A percentile compares a stretch with the other conserved stretches of the same genome.
phyloP scores from a whole-genome alignment of 2,113 vertebrate species.

The Pandion haliaetus region DNA sequence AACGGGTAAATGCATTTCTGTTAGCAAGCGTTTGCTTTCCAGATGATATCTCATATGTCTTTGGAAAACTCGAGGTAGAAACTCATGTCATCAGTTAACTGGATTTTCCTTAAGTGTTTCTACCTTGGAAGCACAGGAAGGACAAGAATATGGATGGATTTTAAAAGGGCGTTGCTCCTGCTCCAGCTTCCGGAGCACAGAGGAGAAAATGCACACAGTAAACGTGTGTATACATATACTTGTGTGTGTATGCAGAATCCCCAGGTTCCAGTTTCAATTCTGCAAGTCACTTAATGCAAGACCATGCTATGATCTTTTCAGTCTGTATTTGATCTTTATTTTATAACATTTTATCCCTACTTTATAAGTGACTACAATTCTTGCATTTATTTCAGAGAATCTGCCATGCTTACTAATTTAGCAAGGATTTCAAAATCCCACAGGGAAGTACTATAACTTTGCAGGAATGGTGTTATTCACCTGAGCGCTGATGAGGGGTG shows the following conservation, averaged over 20 bases:
- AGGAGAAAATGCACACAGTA: neutral
- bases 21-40: neutral
- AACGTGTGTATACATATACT: accelerated
- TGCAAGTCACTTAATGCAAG: neutral
- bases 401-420: neutral
- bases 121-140: neutral
- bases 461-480: neutral
- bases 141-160: neutral
- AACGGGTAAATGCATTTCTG: neutral
- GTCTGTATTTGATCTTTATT: neutral
- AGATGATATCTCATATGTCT: neutral
- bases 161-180: neutral
- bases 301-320: neutral
- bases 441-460: neutral
- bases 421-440: neutral
- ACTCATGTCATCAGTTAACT: neutral
- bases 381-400: neutral
- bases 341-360: neutral
- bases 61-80: neutral
- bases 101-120: neutral
- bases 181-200: neutral
- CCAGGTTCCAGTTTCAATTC: neutral
- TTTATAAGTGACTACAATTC: neutral
- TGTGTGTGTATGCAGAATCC: neutral
- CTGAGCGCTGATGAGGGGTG: neutral